Conservation (phyloP, 2,797 vertebrate genomes). For the Peromyscus eremicus region DNA sequence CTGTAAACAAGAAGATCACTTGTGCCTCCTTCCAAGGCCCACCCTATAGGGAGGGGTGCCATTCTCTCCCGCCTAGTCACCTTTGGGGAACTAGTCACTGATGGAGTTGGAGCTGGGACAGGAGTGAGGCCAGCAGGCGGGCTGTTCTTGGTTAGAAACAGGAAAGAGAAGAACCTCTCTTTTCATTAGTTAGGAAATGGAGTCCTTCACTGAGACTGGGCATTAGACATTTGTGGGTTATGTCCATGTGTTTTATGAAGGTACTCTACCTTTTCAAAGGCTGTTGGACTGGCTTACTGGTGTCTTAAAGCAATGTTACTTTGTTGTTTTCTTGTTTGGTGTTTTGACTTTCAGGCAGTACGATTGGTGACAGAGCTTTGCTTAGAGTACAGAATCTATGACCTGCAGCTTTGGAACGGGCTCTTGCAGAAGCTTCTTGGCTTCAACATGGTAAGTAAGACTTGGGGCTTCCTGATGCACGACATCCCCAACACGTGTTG, state of each 20-base stretch:
- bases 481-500: not conserved
- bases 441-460: constrained; percentile 95
- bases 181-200: not conserved
- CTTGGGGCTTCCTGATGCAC: not conserved
- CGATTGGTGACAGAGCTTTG: constrained; percentile 95
- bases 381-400: constrained; percentile 95
- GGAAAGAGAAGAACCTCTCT: not conserved
- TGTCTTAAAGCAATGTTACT: not conserved
- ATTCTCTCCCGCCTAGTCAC: not conserved
- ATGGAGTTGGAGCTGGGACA: not conserved
- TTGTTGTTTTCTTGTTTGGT: constrained; percentile 16
- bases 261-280: not conserved
- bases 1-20: not conserved
- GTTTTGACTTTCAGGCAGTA: constrained; percentile 90
- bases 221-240: not conserved
- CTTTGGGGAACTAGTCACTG: not conserved
- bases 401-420: constrained; percentile 95
- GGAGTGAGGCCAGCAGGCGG: not conserved
- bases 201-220: not conserved
- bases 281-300: not conserved
- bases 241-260: not conserved
- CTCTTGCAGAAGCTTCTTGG: constrained; percentile 95
- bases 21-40: not conserved
- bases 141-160: not conserved
- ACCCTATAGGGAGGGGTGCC: not conserved